These are phyloP conservation scores for Chloroclysta siterata DNA, from an alignment of 2,888 invertebrate genomes.

Conservation along the genomic window DNA sequence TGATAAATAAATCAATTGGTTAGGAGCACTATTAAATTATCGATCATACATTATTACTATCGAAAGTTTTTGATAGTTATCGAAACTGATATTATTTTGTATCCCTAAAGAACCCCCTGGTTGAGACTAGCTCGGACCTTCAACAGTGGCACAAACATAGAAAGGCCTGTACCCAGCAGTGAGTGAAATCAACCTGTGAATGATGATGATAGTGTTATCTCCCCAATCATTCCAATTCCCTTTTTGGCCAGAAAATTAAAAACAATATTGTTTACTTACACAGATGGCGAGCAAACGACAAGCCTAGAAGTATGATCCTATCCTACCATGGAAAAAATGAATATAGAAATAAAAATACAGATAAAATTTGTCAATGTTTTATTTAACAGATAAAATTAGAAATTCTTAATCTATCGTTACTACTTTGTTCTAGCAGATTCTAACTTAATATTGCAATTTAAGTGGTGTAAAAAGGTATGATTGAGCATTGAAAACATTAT, in stretches of 20 bases:
- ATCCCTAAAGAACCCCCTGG: no score
- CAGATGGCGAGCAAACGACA: conserved; percentile 3
- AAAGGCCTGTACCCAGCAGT: no score
- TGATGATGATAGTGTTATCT: not conserved
- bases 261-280: not conserved
- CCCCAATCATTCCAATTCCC: not conserved
- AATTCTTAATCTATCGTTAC: conserved; percentile 22
- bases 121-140: no score
- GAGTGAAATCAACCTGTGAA: no score
- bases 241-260: not conserved
- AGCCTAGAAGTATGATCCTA: not conserved
- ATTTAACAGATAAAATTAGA: conserved; percentile 17
- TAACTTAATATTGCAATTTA: conserved; percentile 13
- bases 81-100: no score
- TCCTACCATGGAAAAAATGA: not conserved
- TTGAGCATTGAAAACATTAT: conserved; percentile 5
- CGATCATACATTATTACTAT: no score
- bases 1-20: no score
- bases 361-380: conserved; percentile 8
- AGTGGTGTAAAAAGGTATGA: conserved; percentile 6
- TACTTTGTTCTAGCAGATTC: conserved; percentile 16
- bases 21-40: no score
- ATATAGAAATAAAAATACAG: not conserved
- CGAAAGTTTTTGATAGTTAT: no score
- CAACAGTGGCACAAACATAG: no score